Base-by-base conservation (phyloP, 2,888 invertebrate genomes). In the Hedychridium roseum region DNA sequence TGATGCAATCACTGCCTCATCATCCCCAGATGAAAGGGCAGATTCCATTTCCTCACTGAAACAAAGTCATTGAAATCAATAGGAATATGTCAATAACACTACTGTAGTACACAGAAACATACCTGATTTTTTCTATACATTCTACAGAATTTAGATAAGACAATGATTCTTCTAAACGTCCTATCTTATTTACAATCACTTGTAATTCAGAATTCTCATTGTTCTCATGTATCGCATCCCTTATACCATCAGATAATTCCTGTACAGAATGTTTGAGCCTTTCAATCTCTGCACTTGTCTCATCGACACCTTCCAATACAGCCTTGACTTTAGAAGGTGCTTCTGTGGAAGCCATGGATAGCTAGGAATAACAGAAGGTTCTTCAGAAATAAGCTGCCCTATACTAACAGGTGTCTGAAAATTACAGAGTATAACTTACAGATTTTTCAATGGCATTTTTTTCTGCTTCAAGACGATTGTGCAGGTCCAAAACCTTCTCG, bases 41-140 rank as follows among this genome's bases (percentile, higher is more conserved):
- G 81, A 80, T 73, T 87, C 85, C 68, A 89, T 79, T 71, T 87
- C 85, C 14, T 74, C 74, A 71, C 88, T 89, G 64, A 60, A 79
- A 74, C 16, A 1, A 48, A 42, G 28, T 20, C 36, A 31, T 39
- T 36, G 12, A 20, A 18, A 18, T 40, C 44, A 17, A 51, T 34
- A 26, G 48, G n/a, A n/a, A n/a, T n/a, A n/a, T n/a, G n/a, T 50
- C 39, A 11, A 48, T 27, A 42, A 40, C 9, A 32, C 11, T 14
- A 37, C 27, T 36, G 28, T 6, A 20, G 31, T n/a, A 17, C 6
- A 27, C 45, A 11, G 23, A 7, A 52, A 17, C 56, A 66, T 77
- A 89, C 89, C 89, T 88, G 41, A 91, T 80, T 56, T 87, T 85
- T 70, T 92, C 88, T 60, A 92, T 83, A 67, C 84, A 85, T 68